These are phyloP conservation scores for Enhydra lutris DNA, from an alignment of 2,113 vertebrate genomes.

Conservation along the genomic window DNA sequence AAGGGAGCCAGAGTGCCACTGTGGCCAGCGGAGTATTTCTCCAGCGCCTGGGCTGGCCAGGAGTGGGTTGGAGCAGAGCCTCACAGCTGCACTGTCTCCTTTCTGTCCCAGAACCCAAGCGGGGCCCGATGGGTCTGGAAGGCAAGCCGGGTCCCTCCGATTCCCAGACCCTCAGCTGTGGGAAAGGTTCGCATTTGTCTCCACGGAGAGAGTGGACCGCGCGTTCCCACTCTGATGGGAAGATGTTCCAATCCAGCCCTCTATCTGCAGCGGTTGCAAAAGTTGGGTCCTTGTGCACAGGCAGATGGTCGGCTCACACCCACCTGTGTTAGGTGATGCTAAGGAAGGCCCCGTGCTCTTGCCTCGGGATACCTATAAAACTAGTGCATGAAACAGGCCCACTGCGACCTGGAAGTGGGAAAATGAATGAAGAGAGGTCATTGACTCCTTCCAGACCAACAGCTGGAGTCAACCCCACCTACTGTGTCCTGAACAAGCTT, in stretches of 20 bases:
- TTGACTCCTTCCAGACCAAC: background rate
- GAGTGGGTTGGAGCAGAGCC: background rate
- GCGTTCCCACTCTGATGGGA: background rate
- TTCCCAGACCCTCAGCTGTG: background rate
- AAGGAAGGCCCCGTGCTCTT: background rate
- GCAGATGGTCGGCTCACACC: background rate
- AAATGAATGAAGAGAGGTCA: background rate
- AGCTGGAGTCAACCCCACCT: background rate
- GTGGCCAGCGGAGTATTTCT: background rate
- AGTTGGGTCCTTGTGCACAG: background rate
- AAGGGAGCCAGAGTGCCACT: background rate
- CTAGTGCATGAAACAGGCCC: background rate
- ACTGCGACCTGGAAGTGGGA: background rate
- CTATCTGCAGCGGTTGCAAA: background rate
- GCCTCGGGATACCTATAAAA: too few relatives aligned
- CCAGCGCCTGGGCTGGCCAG: background rate
- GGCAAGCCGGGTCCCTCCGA: too few relatives aligned
- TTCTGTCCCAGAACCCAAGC: background rate
- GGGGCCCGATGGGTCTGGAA: background rate
- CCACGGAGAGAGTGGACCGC: background rate
- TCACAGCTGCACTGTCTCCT: rapidly evolving
- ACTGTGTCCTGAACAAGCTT: background rate
- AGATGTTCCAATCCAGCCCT: background rate
- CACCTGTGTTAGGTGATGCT: too few relatives aligned
- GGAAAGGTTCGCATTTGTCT: background rate